Evolutionary conservation across 2,797 vertebrate genomes (phyloP), one percentile per base, ranked within the genome.

Genomic region (Helarctos malayanus): DNA sequence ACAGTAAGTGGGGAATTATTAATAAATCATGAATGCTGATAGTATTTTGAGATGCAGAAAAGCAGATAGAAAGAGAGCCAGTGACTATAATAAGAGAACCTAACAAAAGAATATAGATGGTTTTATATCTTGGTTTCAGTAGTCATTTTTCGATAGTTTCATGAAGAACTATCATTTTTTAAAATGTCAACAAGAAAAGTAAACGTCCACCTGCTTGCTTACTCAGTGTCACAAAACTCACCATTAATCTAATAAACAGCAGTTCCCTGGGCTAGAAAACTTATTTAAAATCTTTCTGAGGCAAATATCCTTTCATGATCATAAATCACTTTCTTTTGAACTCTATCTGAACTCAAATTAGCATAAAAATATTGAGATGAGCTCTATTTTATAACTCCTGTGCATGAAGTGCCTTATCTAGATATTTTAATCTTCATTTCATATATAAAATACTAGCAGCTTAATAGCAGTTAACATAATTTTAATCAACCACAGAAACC

Each of bases 251-350:
- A 97, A 93, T 93, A 96, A 95, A 95, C 75, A 87, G 79, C 69
- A 96, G 47, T 83, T 93, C 19, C 63, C 63, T 81, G 19, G 91
- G 68, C 83, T 84, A 29, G 84, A 93, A 97, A 97, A 87, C 32
- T 63, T 89, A 96, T 95, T 97, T 95, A 95, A 97, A 96, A 93
- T 96, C n/a, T 95, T 96, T 95, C 63, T 18, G 15, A 96, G 54
- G 95, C 95, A 96, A 97, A 96, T 96, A 89, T 73, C 27, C 63
- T 89, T 88, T 91, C 75, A 96, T 63, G 71, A 86, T 89, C 63
- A 89, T 97, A 96, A 97, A 97, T 98, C 94, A 97, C 54, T 94
- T 95, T 79, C 41, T 93, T 94, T 81, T 97, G 95, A 97, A 97
- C 96, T 97, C 79, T 73, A 19, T 73, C 45, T 98, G 95, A 98